These are phyloP conservation scores for Lipotes vexillifer DNA, from an alignment of 2,113 vertebrate genomes.

Conservation along the genomic window DNA sequence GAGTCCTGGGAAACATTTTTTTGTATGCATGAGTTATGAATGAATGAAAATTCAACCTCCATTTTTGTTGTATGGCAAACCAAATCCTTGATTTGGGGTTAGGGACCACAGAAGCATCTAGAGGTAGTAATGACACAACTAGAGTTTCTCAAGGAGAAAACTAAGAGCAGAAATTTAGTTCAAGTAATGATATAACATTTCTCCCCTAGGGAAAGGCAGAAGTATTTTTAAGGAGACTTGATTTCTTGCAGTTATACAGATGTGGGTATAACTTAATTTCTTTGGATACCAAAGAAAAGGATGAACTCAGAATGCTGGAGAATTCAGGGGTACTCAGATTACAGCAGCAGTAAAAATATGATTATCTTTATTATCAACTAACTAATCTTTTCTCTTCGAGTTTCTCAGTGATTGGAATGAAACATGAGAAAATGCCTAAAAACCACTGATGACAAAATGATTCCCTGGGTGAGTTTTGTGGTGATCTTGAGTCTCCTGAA, in stretches of 20 bases:
- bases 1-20: neutral
- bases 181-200: constrained; percentile 21
- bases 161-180: neutral
- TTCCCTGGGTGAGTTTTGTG: neutral
- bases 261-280: neutral
- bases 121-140: neutral
- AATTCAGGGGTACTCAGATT: neutral
- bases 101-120: neutral
- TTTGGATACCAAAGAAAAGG: neutral
- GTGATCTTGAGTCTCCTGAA: neutral
- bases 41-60: neutral
- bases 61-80: constrained; percentile 17
- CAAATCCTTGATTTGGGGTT: constrained; percentile 10
- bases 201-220: neutral
- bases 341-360: neutral
- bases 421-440: neutral
- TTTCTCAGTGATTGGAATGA: constrained; percentile 32
- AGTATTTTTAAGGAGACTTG: neutral
- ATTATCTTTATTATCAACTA: constrained; percentile 16
- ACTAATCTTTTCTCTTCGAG: constrained; percentile 7
- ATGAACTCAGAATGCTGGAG: neutral
- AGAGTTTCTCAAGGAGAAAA: neutral
- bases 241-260: neutral
- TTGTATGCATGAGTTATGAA: neutral
- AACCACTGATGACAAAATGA: neutral